A percentile compares a stretch with the other conserved stretches of the same genome.
Evolutionary conservation across 2,888 invertebrate species (phyloP).

Genomic region (Andrena chrysosceles): DNA sequence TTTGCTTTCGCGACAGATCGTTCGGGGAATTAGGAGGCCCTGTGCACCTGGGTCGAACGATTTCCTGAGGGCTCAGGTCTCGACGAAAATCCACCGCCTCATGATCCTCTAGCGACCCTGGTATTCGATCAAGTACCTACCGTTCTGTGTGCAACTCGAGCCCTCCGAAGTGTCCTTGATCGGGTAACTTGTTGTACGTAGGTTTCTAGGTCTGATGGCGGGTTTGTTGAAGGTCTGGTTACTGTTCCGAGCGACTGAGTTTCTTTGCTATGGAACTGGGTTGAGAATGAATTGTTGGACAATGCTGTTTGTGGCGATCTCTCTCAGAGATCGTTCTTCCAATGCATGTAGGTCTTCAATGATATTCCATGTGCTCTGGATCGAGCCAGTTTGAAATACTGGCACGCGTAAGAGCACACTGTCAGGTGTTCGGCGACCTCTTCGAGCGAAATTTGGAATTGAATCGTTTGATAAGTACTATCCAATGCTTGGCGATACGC

Average conservation of each 20-base stretch:
- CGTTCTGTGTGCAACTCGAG: too few relatives aligned
- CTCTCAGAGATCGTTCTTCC: background rate
- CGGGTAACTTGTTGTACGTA: too few relatives aligned
- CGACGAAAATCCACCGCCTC: background rate
- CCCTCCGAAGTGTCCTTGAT: too few relatives aligned
- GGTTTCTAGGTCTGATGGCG: too few relatives aligned
- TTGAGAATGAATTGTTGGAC: too few relatives aligned
- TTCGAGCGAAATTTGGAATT: background rate
- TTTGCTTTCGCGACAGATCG: slow-evolving; percentile 1
- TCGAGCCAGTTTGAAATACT: background rate
- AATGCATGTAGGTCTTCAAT: background rate
- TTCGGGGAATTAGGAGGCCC: background rate
- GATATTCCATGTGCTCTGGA: slow-evolving; percentile 2
- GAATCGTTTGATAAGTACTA: background rate
- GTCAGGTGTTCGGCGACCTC: background rate
- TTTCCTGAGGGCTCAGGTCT: background rate
- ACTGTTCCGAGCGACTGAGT: too few relatives aligned
- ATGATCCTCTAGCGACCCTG: too few relatives aligned
- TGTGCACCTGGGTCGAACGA: background rate
- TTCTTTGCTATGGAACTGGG: too few relatives aligned
- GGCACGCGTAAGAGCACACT: background rate
- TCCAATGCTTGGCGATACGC: background rate
- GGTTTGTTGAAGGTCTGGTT: too few relatives aligned
- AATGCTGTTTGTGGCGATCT: too few relatives aligned
- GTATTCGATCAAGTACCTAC: too few relatives aligned